Evolutionary conservation across 2,888 invertebrate species (phyloP), one percentile per base, ranked within the genome.

Genomic region (Noctua janthina): DNA sequence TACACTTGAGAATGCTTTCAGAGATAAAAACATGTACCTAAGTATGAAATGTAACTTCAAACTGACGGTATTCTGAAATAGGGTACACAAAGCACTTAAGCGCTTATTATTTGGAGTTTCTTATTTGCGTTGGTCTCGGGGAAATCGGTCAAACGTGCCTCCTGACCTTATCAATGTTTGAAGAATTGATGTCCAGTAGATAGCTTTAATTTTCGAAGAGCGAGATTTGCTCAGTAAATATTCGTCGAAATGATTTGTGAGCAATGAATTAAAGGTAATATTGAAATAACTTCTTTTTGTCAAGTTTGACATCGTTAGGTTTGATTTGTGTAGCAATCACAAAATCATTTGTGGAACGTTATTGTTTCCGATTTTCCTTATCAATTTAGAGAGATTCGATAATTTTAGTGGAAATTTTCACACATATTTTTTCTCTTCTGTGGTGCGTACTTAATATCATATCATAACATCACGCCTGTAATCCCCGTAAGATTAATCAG

Each of bases 91-190:
- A 80, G 62, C 29, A 59, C 70, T 78, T 66, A 68, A 71, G 76
- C 43, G 51, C 39, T 68, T 56, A 20, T 66, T 66, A 75, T 69
- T 75, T 39, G 15, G 15, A 67, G 54, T 75, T 72, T 35, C 39
- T 78, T 76, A 82, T 72, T 85, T 74, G 46, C 77, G 23, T 46
- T 68, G 43, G 66, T 74, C 54, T 86, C 13, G 4, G 35, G 51
- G 56, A 66, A 75, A 75, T 82, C 74, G 74, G 74, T 73, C 77
- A 86, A 86, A 82, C 68, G 82, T 82, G 86, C 39, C 74, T 72
- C 10, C 23, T 17, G 67, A 72, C 15, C 20, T n/a, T 62, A 68
- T 71, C 46, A 64, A 49, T 71, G 70, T 51, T 67, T 56, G 62
- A 67, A n/a, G 39, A 73, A 70, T 71, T 15, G 17, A 49, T 39